Conservation (phyloP, 2,797 vertebrate genomes). For the Rhabdomys pumilio region DNA sequence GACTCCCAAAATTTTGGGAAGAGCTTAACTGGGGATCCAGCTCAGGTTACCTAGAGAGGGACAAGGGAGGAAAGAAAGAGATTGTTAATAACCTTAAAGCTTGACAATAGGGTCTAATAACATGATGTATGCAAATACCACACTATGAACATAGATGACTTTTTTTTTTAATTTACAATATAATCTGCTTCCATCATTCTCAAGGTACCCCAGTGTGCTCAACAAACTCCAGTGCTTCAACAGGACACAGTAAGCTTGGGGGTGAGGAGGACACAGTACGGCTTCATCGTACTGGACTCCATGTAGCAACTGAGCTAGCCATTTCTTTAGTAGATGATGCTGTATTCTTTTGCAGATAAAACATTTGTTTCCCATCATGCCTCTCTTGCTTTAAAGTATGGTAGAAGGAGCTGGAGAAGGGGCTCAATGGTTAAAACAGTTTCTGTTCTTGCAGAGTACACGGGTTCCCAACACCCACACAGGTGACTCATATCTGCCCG, state of each 20-base stretch:
- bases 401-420: background rate
- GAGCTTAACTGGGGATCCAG: background rate
- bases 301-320: background rate
- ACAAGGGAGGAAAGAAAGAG: background rate
- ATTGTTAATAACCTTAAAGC: background rate
- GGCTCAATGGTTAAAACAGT: background rate
- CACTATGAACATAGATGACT: background rate
- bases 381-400: conserved; percentile 47
- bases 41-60: background rate
- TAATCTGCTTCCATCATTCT: background rate
- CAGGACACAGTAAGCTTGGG: background rate
- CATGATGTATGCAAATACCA: background rate
- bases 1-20: background rate
- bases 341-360: background rate
- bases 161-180: background rate
- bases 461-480: background rate
- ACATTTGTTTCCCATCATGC: background rate
- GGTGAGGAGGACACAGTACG: too few species aligned
- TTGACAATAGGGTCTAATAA: background rate
- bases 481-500: background rate
- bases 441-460: background rate
- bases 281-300: background rate
- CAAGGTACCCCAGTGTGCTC: background rate
- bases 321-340: background rate
- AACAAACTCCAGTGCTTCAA: background rate